Evolutionary conservation across 2,888 invertebrate genomes (phyloP).

Genomic region (Corbicula japonica): DNA sequence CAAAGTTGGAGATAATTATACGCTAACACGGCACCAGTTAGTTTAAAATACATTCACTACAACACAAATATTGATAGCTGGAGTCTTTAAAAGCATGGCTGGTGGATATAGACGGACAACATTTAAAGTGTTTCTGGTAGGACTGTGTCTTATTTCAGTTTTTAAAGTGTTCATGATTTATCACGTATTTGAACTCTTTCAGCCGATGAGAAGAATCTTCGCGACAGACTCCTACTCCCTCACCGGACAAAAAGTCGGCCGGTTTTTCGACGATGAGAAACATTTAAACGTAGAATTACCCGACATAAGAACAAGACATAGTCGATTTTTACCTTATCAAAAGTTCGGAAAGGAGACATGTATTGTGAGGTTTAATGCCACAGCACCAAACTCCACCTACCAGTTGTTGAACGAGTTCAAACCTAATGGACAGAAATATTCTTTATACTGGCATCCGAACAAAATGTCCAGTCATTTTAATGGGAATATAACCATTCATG

Average conservation of each 20-base stretch:
- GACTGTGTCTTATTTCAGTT: too few relatives aligned
- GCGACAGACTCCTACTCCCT: slow-evolving; percentile 9
- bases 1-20: too few relatives aligned
- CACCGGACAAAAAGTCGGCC: background rate
- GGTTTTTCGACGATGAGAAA: background rate
- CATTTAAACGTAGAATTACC: background rate
- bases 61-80: too few relatives aligned
- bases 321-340: slow-evolving; percentile 14
- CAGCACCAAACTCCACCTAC: background rate
- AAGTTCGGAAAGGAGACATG: slow-evolving; percentile 18
- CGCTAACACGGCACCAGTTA: too few relatives aligned
- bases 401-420: slow-evolving; percentile 5
- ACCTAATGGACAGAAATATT: slow-evolving; percentile 19
- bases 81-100: too few relatives aligned
- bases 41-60: too few relatives aligned
- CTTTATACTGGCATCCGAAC: slow-evolving; percentile 16
- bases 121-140: too few relatives aligned
- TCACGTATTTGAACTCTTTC: background rate
- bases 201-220: background rate
- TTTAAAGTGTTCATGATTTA: too few relatives aligned
- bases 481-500: slow-evolving; percentile 26
- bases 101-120: too few relatives aligned
- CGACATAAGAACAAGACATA: background rate
- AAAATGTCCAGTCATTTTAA: slow-evolving; percentile 25
- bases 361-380: slow-evolving; percentile 15